These are phyloP conservation scores for Pyrocephalus nanus DNA, from an alignment of 2,797 vertebrate genomes.

Conservation along the genomic window DNA sequence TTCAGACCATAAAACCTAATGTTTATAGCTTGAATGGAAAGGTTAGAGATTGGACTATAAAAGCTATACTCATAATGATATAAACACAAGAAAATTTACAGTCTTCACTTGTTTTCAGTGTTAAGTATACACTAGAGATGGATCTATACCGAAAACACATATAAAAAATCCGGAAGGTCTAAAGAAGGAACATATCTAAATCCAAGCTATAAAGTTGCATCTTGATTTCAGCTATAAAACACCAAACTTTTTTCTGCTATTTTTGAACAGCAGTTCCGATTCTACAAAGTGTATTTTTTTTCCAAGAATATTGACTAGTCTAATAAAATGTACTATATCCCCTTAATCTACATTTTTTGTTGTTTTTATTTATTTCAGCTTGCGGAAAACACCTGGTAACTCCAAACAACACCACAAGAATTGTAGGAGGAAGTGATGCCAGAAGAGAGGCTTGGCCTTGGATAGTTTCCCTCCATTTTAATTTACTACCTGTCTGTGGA, in stretches of 20 bases:
- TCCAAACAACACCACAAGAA: conserved; percentile 38
- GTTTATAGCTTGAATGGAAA: conserved; percentile 12
- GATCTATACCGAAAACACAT: neutral
- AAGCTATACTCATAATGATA: neutral
- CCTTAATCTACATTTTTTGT: neutral
- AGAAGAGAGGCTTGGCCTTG: conserved; percentile 89
- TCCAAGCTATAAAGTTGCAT: neutral
- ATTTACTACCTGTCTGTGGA: conserved; percentile 77
- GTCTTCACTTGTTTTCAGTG: neutral
- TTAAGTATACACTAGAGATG: neutral
- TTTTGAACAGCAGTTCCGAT: neutral
- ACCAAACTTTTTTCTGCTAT: neutral
- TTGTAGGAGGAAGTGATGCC: conserved; percentile 84
- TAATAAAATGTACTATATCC: neutral
- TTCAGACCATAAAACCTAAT: neutral
- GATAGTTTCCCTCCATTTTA: conserved; percentile 84
- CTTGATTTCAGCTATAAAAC: neutral
- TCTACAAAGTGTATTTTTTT: neutral
- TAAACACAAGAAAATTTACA: neutral
- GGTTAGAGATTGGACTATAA: neutral
- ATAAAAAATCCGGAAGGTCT: neutral
- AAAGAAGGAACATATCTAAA: neutral
- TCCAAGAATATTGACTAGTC: neutral
- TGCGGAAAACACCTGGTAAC: conserved; percentile 67
- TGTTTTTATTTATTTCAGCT: conserved; percentile 34